Percentiles rank a stretch among this genome's conserved stretches.
These are phyloP conservation scores for Drosophila nr. medialis DNA, from an alignment of 2,888 invertebrate species.

Conservation along the genomic window DNA sequence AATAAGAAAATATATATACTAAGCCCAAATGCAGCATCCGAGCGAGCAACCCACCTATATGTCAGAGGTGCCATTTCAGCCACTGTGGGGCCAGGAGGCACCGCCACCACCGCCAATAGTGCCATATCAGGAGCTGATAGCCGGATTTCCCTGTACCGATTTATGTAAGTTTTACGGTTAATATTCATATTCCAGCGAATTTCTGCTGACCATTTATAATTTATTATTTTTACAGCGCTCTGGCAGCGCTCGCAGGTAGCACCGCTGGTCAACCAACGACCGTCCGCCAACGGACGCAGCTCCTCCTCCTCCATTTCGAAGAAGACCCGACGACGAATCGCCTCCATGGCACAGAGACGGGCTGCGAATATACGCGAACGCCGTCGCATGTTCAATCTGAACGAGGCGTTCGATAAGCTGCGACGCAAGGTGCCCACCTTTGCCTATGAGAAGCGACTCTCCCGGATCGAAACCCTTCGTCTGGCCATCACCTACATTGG, in stretches of 20 bases:
- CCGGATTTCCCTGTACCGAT: slow-evolving; percentile 89
- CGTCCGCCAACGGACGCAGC: slow-evolving; percentile 70
- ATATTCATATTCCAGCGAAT: background rate
- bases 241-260: slow-evolving; percentile 87
- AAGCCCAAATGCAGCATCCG: slow-evolving; percentile 82
- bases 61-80: slow-evolving; percentile 84
- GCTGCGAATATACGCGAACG: slow-evolving; percentile 97
- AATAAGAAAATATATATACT: slow-evolving; percentile 6
- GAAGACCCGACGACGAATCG: slow-evolving; percentile 94
- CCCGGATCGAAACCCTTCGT: slow-evolving; percentile 96
- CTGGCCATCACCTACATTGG: slow-evolving; percentile 98
- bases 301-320: slow-evolving; percentile 86
- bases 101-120: slow-evolving; percentile 87
- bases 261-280: slow-evolving; percentile 84
- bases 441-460: slow-evolving; percentile 97
- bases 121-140: slow-evolving; percentile 89
- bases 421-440: slow-evolving; percentile 97
- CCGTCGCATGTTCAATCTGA: slow-evolving; percentile 97
- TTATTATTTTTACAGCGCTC: slow-evolving; percentile 77
- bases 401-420: slow-evolving; percentile 97
- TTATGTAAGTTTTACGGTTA: slow-evolving; percentile 84
- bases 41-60: slow-evolving; percentile 82
- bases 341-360: slow-evolving; percentile 94
- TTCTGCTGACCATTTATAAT: background rate
- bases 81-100: slow-evolving; percentile 85